These are phyloP conservation scores for Microchirus variegatus DNA, from an alignment of 2,797 vertebrate species.

Conservation along the genomic window DNA sequence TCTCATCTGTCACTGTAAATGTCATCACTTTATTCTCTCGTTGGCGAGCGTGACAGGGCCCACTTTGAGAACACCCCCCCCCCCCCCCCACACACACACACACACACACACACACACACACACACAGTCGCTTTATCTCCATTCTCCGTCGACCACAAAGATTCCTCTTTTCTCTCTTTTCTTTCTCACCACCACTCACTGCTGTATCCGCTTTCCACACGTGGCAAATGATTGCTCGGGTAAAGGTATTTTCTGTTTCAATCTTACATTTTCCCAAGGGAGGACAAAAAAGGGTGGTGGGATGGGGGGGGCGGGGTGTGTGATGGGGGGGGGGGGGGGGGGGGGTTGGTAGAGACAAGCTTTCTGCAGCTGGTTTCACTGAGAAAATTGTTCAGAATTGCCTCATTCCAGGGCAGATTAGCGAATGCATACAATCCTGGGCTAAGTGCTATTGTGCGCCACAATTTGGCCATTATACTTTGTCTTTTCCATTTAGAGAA, in stretches of 20 bases:
- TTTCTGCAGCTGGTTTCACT: conserved; percentile 96
- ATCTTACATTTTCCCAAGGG: conserved; percentile 99
- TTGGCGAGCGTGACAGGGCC: conserved; percentile 88
- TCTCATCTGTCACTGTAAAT: conserved; percentile 97
- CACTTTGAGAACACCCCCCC: no score
- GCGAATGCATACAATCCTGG: conserved; percentile 95
- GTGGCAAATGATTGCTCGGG: conserved; percentile 95
- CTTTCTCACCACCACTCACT: conserved; percentile 81
- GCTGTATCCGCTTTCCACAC: conserved; percentile 97
- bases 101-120: no score
- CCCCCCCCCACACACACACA: no score
- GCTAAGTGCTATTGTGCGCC: conserved; percentile 91
- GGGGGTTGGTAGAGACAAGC: conserved; percentile 87
- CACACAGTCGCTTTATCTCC: conserved; percentile 82
- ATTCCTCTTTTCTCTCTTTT: conserved; percentile 66
- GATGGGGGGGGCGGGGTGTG: conserved; percentile 74
- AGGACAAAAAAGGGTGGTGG: conserved; percentile 82
- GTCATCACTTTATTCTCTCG: conserved; percentile 93
- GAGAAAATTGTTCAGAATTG: conserved; percentile 99
- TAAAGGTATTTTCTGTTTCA: conserved; percentile 99
- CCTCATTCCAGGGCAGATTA: conserved; percentile 99
- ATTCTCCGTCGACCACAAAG: conserved; percentile 91
- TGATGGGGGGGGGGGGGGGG: conserved; percentile 71
- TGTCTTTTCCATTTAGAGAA: conserved; percentile 97
- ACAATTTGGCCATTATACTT: conserved; percentile 99